These are phyloP conservation scores for Beris chalybata DNA, from an alignment of 2,888 invertebrate species.

Conservation along the genomic window DNA sequence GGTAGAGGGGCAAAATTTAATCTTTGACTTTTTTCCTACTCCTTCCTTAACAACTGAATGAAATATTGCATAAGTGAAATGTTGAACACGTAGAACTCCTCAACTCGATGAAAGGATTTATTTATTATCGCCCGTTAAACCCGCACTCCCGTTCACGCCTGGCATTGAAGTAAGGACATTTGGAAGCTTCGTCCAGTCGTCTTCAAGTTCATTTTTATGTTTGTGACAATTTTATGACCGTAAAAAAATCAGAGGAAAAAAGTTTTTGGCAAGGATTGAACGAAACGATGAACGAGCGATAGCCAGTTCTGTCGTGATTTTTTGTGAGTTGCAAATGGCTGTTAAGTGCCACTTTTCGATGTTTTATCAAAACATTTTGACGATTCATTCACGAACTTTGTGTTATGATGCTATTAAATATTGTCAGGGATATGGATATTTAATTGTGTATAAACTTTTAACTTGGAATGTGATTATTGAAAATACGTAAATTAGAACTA, in stretches of 20 bases:
- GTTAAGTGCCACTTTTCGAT: slow-evolving; percentile 26
- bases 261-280: slow-evolving; percentile 18
- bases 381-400: slow-evolving; percentile 27
- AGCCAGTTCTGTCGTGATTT: slow-evolving; percentile 11
- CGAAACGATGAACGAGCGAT: slow-evolving; percentile 10
- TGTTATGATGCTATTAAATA: not conserved
- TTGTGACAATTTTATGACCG: slow-evolving; percentile 32
- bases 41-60: slow-evolving; percentile 6
- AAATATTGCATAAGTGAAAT: slow-evolving; percentile 26
- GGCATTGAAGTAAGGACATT: too few relatives aligned
- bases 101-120: slow-evolving; percentile 18
- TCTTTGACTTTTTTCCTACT: slow-evolving; percentile 33
- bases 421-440: too few relatives aligned
- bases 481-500: too few relatives aligned
- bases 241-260: slow-evolving; percentile 23
- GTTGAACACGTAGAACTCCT: slow-evolving; percentile 21
- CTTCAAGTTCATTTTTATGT: slow-evolving; percentile 27
- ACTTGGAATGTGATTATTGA: too few relatives aligned
- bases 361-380: slow-evolving; percentile 28
- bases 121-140: not conserved
- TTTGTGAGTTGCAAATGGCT: slow-evolving; percentile 27
- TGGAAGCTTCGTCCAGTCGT: not conserved
- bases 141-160: too few relatives aligned
- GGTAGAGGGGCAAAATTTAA: slow-evolving; percentile 34
- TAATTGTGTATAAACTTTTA: too few relatives aligned